Conservation (phyloP, 1,140 invertebrate genomes). For the Ips typographus region DNA sequence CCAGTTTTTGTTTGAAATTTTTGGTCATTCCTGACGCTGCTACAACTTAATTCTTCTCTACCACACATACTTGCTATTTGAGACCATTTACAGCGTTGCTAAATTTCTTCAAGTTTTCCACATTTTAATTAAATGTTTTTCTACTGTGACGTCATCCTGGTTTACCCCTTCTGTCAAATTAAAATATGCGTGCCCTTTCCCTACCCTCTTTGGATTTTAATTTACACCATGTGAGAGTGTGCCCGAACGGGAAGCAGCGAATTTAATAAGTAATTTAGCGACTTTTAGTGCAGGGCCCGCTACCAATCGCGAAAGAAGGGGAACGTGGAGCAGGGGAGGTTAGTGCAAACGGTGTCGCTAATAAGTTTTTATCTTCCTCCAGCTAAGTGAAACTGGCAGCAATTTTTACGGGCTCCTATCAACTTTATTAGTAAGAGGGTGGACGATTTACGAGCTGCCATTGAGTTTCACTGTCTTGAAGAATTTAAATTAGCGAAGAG, state of each 20-base stretch:
- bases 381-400: conserved; percentile 7
- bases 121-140: too few species aligned
- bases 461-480: not conserved
- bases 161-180: too few species aligned
- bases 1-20: too few species aligned
- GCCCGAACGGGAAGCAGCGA: not conserved
- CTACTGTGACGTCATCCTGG: too few species aligned
- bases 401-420: not conserved
- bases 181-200: not conserved
- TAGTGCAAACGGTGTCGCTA: not conserved
- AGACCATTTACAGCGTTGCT: too few species aligned
- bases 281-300: conserved; percentile 2
- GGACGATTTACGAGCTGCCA: conserved; percentile 4
- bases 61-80: too few species aligned
- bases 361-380: conserved; percentile 12
- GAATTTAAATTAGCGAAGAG: too few species aligned
- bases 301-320: not conserved
- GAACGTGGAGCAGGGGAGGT: not conserved
- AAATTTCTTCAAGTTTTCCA: too few species aligned
- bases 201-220: not conserved
- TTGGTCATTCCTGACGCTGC: too few species aligned
- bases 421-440: too few species aligned
- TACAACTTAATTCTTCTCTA: too few species aligned
- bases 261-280: conserved; percentile 11
- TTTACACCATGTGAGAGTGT: not conserved